A percentile compares a stretch with the other conserved stretches of the same genome.
These are phyloP conservation scores for Clarias gariepinus DNA, from an alignment of 2,113 vertebrate species.

Conservation along the genomic window DNA sequence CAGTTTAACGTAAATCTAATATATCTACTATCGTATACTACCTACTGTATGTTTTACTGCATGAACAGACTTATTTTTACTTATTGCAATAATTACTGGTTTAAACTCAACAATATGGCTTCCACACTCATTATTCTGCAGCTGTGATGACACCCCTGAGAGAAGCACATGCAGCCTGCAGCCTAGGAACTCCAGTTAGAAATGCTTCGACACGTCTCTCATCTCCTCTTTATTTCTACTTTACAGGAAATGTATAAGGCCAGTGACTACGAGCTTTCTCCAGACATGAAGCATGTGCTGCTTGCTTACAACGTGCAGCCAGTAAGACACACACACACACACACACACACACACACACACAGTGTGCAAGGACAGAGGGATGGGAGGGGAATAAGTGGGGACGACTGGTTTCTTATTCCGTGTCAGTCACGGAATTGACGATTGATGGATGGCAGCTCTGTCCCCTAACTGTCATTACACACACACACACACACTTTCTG, in stretches of 20 bases:
- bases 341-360: not conserved
- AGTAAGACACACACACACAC: slow-evolving; percentile 68
- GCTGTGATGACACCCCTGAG: not conserved
- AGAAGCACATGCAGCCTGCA: not conserved
- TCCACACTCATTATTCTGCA: not conserved
- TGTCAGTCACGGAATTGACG: slow-evolving; percentile 48
- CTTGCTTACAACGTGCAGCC: slow-evolving; percentile 90
- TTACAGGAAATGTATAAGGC: slow-evolving; percentile 89
- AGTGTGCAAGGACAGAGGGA: not conserved
- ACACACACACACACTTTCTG: not conserved
- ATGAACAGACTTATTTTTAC: not conserved
- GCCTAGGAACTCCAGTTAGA: slow-evolving; percentile 25
- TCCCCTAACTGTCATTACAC: slow-evolving; percentile 53
- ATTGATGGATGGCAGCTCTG: slow-evolving; percentile 60
- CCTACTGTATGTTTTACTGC: not conserved
- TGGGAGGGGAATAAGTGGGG: slow-evolving; percentile 3
- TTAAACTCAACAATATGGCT: not conserved
- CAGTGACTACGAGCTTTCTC: slow-evolving; percentile 90
- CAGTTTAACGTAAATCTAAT: too few species aligned
- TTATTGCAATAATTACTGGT: not conserved
- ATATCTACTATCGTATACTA: too few species aligned
- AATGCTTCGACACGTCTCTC: slow-evolving; percentile 14
- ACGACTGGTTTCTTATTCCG: slow-evolving; percentile 56
- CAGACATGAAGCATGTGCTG: slow-evolving; percentile 89
- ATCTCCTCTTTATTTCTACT: not conserved